These are phyloP conservation scores for Idaea biselata DNA, from an alignment of 2,888 invertebrate genomes.

Conservation along the genomic window DNA sequence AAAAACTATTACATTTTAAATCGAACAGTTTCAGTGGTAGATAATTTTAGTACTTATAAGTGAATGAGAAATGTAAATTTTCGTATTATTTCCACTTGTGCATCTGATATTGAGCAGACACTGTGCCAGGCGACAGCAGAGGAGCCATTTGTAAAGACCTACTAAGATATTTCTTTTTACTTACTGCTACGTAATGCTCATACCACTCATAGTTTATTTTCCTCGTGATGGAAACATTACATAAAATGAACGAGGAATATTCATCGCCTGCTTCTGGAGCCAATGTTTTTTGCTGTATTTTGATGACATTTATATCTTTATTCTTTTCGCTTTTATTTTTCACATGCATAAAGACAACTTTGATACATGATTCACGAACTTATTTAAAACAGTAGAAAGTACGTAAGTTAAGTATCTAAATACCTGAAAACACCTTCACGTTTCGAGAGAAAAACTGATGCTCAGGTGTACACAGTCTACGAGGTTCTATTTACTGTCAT, in stretches of 20 bases:
- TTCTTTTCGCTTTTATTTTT: background rate
- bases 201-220: background rate
- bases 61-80: background rate
- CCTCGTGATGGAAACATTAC: background rate
- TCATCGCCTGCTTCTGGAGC: background rate
- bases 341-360: background rate
- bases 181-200: background rate
- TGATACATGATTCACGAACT: slow-evolving; percentile 15
- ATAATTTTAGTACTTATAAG: background rate
- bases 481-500: slow-evolving; percentile 14
- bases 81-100: background rate
- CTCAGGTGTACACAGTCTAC: slow-evolving; percentile 32
- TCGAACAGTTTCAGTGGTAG: too few relatives aligned
- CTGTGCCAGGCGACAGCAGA: background rate
- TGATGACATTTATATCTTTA: background rate
- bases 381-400: slow-evolving; percentile 41
- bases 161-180: background rate
- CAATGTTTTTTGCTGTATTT: slow-evolving; percentile 5
- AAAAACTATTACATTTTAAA: too few relatives aligned
- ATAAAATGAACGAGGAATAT: background rate
- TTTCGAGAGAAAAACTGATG: slow-evolving; percentile 42
- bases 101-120: background rate
- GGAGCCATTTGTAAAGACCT: background rate
- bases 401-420: slow-evolving; percentile 31
- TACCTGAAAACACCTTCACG: slow-evolving; percentile 40